Percentiles rank a stretch among this genome's conserved stretches.
Evolutionary conservation across 2,113 vertebrate species (phyloP).

Genomic region (Anthoscopus minutus): DNA sequence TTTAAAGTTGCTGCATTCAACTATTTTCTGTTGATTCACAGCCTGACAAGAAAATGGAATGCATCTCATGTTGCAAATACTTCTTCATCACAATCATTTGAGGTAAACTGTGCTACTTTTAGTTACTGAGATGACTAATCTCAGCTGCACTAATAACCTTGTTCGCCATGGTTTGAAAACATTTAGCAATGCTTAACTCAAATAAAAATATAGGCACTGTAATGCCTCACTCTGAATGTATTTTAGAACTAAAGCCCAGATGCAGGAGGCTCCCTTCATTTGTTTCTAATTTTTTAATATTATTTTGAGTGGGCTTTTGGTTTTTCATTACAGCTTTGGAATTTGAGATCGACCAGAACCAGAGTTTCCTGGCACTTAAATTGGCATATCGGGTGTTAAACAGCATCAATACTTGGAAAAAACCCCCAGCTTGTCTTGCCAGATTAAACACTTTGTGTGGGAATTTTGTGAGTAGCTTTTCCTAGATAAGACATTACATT

Average conservation of each 20-base stretch:
- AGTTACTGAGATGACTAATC: background rate
- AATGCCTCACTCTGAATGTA: conserved; percentile 32
- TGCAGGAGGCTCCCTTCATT: background rate
- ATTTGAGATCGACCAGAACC: background rate
- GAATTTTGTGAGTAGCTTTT: background rate
- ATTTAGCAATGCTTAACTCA: background rate
- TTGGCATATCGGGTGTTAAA: background rate
- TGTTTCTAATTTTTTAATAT: background rate
- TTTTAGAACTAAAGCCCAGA: background rate
- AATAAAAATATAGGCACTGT: conserved; percentile 13
- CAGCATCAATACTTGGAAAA: background rate
- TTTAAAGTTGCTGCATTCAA: background rate
- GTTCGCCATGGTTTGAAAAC: background rate
- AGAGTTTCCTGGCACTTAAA: background rate
- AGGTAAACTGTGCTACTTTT: conserved; percentile 22
- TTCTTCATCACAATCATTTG: background rate
- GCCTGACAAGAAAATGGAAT: background rate
- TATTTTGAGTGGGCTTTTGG: rapidly evolving
- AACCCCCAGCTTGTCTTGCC: background rate
- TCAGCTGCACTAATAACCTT: background rate
- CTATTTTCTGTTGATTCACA: background rate
- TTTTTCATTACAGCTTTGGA: background rate
- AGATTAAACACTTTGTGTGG: background rate
- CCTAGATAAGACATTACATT: background rate
- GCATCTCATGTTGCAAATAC: background rate